A percentile compares a stretch with the other conserved stretches of the same genome.
phyloP scores from a whole-genome alignment of 2,113 vertebrate genomes.

The Forbesichthys papilliferus region DNA sequence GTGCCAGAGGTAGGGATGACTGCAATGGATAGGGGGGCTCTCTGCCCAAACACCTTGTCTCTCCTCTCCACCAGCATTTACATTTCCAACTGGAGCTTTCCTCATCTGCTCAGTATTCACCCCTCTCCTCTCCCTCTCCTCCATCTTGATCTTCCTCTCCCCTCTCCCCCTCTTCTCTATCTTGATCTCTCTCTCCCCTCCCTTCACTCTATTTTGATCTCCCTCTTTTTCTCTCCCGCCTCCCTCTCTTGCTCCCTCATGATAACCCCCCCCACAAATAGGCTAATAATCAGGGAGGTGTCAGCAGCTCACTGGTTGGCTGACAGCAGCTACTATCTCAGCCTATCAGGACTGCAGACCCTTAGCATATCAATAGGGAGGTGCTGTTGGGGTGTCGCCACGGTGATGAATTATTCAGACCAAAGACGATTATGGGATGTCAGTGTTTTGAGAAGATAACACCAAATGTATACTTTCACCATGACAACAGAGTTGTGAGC shows the following conservation, averaged over 20 bases:
- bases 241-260: background rate
- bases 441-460: background rate
- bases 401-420: constrained; percentile 15
- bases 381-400: background rate
- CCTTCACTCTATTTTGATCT: too few species aligned
- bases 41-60: background rate
- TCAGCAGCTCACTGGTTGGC: constrained; percentile 3
- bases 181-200: background rate
- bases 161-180: background rate
- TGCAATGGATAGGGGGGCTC: too few species aligned
- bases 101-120: too few species aligned
- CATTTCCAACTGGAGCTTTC: too few species aligned
- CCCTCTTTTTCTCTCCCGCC: background rate
- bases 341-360: background rate
- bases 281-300: background rate
- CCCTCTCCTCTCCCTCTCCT: background rate
- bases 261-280: background rate
- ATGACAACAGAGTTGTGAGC: background rate
- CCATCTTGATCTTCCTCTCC: background rate
- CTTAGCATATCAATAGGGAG: background rate
- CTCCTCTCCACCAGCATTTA: background rate
- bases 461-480: background rate
- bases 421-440: background rate
- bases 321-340: constrained; percentile 1
- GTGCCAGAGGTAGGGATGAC: background rate